These are phyloP conservation scores for Drosophila melanosoma DNA, from an alignment of 2,888 invertebrate species.

Conservation along the genomic window DNA sequence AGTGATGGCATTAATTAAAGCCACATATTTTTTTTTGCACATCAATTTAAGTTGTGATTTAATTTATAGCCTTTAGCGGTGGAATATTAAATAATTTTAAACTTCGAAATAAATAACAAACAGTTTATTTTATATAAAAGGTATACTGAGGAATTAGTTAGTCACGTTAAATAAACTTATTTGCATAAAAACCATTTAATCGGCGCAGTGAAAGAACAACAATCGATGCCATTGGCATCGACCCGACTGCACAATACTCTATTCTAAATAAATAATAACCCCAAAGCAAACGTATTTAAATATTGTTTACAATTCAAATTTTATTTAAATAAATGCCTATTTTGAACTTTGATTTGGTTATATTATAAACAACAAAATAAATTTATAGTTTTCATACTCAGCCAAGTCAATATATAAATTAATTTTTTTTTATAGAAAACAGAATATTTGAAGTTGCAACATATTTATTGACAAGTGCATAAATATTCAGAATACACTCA, in stretches of 20 bases:
- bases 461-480: constrained; percentile 29
- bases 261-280: neutral
- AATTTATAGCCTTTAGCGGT: neutral
- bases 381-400: neutral
- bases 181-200: constrained; percentile 15
- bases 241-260: neutral
- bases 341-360: neutral
- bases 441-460: constrained; percentile 7
- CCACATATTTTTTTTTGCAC: constrained; percentile 1
- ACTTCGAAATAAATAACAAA: neutral
- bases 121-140: neutral
- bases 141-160: neutral
- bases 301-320: neutral
- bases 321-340: neutral
- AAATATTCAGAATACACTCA: constrained; percentile 38
- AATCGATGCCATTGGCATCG: neutral
- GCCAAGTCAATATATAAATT: neutral
- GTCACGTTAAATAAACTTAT: constrained; percentile 22
- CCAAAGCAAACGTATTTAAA: neutral
- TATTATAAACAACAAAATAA: neutral
- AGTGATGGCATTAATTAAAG: constrained; percentile 61
- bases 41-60: constrained; percentile 1
- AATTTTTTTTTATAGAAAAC: too few species aligned
- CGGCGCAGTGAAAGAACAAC: neutral
- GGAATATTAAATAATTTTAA: neutral